Evolutionary conservation across 2,797 vertebrate species (phyloP).

Genomic region (Otolemur crassicaudatus): DNA sequence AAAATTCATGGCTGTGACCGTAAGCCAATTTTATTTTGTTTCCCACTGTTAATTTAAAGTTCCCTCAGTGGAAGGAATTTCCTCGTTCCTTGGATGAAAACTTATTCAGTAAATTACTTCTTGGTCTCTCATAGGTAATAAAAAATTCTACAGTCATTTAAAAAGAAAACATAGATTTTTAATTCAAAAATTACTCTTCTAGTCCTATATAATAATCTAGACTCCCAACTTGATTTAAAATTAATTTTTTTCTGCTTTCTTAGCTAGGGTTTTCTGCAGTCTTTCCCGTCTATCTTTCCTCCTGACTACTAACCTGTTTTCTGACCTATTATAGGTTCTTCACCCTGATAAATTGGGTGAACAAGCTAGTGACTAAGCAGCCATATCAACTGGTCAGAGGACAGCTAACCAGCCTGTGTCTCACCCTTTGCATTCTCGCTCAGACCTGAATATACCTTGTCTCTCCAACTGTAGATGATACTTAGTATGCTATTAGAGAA

Average conservation of each 20-base stretch:
- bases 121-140: not conserved
- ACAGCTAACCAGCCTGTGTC: not conserved
- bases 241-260: not conserved
- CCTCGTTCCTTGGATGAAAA: not conserved
- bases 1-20: not conserved
- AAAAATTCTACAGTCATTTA: not conserved
- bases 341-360: not conserved
- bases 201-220: not conserved
- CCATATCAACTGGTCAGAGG: not conserved
- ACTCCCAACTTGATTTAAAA: not conserved
- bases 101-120: not conserved
- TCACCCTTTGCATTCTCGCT: fast-evolving
- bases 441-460: not conserved
- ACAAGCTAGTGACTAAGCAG: not conserved
- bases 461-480: not conserved
- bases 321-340: not conserved
- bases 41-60: not conserved
- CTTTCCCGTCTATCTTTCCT: not conserved
- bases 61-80: not conserved
- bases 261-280: not conserved
- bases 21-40: not conserved
- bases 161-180: conserved; percentile 21
- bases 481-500: not conserved
- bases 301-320: not conserved
- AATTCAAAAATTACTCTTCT: not conserved